Percentiles rank a stretch among this genome's conserved stretches.
Evolutionary conservation across 2,113 vertebrate genomes (phyloP).

Genomic region (Chaenocephalus aceratus): DNA sequence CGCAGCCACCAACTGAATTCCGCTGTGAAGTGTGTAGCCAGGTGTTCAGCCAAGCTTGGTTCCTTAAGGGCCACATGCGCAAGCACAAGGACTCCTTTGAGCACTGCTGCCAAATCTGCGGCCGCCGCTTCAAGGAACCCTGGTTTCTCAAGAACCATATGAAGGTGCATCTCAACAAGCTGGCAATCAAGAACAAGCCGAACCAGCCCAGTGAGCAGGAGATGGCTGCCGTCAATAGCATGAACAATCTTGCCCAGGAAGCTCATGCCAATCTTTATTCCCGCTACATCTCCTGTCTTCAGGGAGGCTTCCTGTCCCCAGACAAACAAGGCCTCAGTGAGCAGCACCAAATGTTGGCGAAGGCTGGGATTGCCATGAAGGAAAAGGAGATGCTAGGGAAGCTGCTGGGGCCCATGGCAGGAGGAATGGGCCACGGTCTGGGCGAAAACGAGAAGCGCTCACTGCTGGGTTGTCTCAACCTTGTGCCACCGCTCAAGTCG

Average conservation of each 20-base stretch:
- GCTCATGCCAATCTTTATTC: slow-evolving; percentile 96
- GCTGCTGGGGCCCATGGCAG: slow-evolving; percentile 91
- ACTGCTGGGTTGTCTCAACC: slow-evolving; percentile 94
- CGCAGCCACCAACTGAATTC: slow-evolving; percentile 92
- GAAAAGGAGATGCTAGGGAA: slow-evolving; percentile 97
- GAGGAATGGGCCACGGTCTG: slow-evolving; percentile 88
- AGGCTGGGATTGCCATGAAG: slow-evolving; percentile 93
- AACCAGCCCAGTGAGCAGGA: slow-evolving; percentile 83
- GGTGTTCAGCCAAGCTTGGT: slow-evolving; percentile 99
- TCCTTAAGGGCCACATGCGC: slow-evolving; percentile 99
- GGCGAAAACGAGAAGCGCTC: slow-evolving; percentile 96
- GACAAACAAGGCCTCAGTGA: slow-evolving; percentile 93
- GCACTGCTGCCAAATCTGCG: slow-evolving; percentile 98
- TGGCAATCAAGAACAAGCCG: slow-evolving; percentile 96
- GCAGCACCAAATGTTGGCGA: slow-evolving; percentile 91
- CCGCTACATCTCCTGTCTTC: slow-evolving; percentile 96
- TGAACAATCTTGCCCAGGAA: slow-evolving; percentile 93
- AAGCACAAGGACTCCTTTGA: slow-evolving; percentile 99
- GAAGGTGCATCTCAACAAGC: slow-evolving; percentile 99
- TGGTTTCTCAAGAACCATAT: slow-evolving; percentile 99
- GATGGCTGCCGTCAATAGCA: slow-evolving; percentile 81
- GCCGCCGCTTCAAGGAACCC: slow-evolving; percentile 97
- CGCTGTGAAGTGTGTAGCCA: slow-evolving; percentile 97
- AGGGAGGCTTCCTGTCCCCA: slow-evolving; percentile 93
- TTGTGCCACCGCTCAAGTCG: slow-evolving; percentile 97